Evolutionary conservation across 2,888 invertebrate species (phyloP), one percentile per base, ranked within the genome.

Genomic region (Protophormia terraenovae): DNA sequence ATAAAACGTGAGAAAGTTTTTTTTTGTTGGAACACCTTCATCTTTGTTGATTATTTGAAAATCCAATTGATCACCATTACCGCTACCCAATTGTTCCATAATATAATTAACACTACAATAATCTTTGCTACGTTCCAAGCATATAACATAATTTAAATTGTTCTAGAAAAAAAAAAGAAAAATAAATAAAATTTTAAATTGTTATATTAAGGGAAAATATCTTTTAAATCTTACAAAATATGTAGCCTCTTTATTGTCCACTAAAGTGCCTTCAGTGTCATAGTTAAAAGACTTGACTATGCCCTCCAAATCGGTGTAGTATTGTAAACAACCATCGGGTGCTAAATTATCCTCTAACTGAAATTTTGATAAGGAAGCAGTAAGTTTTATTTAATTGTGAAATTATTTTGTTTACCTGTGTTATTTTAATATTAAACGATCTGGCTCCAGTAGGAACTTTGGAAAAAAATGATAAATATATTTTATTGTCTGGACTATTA

Each of bases 91-190:
- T 82, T 89, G 88, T 58, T 91, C 90, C 27, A 90, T 91, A 0
- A 93, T 93, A 88, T 95, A 96, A 0, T 95, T 95, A 14, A 96
- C 93, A 60, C 95, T 94, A 90, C 96, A 96, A 71, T 94, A 94
- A 32, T 94, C 95, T 38, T 94, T 91, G 35, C 93, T 93, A 82
- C 95, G 94, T 88, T 94, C 91, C 86, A 96, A 94, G 89, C 96
- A 96, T 86, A 96, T 95, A 0, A 95, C 96, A 90, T 96, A 96
- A 90, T 96, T 96, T 3, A 96, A 91, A 90, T 96, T 96, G 89
- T 96, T 96, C 96, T 96, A 90, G 3, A 41, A 69, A 4, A 62
- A 2, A 47, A 19, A 12, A 10, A n/a, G 24, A 24, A 22, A 22
- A 24, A 14, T 24, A 4, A 19, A 3, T 27, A 1, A 0, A 0